Base-by-base conservation (phyloP, 2,888 invertebrate species). In the Branchipolynoe longqiensis region DNA sequence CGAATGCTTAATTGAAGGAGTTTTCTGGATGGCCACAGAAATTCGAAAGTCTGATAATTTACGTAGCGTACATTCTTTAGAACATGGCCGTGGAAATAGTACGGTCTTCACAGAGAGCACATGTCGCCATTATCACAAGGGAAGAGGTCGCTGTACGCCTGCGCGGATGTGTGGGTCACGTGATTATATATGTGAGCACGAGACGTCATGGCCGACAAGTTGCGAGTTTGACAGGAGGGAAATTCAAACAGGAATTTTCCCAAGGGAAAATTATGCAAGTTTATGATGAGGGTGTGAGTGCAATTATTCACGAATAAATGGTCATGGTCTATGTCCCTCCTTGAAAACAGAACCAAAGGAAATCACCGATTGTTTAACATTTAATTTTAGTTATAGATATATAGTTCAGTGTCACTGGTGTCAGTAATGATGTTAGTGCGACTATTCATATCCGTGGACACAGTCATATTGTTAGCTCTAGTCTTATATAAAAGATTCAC, bases 101-200 rank as follows among this genome's bases (percentile, higher is more conserved):
- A 62, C 40, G 56, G 83, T 83, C 87, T 87, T 88, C 88, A 85
- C 86, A 78, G 86, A 73, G 87, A 90, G 91, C 92, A 92, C 92
- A 92, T 92, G 92, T 92, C 92, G 92, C 92, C 92, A 92, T 92
- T 90, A 89, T 89, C 87, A 90, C 88, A 87, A 88, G 87, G 86
- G 86, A 85, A 83, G 64, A 69, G 88, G 88, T 87, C 86, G 83
- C 81, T 88, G 18, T 86, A 88, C 90, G 92, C 92, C 91, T 91
- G 92, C 89, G 91, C 88, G 28, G 31, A n/a, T 38, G 18, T 56
- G 18, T 22, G 18, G 40, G 54, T 74, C 83, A 85, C 85, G 83
- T 74, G 85, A 83, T n/a, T n/a, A n/a, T n/a, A n/a, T 59, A 0
- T 41, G 33, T 54, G 58, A 22, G 78, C 22, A 54, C 58, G 83